Evolutionary conservation across 2,113 vertebrate genomes (phyloP), one percentile per base, ranked within the genome.

Genomic region (Tetrao urogallus): DNA sequence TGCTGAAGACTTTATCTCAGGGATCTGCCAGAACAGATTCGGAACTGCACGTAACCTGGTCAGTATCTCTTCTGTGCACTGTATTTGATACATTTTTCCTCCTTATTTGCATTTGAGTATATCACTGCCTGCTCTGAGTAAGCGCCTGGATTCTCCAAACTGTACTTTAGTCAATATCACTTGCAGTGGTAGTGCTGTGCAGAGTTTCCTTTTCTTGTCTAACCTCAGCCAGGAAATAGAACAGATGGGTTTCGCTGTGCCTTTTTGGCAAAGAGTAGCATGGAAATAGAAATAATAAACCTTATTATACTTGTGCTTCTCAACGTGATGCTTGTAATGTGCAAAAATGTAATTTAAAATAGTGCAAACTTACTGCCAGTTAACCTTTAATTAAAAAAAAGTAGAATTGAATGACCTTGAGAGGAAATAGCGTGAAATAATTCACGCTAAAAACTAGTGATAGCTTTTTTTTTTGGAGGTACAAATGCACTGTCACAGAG

Each of bases 221-320:
- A 85, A 95, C 92, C 89, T 93, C 66, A 73, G 86, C 80, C 13
- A 90, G 95, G 89, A 89, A 96, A 92, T 70, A 94, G 74, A 90
- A 87, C 96, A 96, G 94, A 96, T 95, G 95, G 94, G 58, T 79
- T 94, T 96, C 86, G 73, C 86, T 40, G 18, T 82, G 86, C 14
- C 70, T 82, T 96, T 94, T 82, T 96, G 95, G 95, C 95, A 93
- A 87, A 64, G 67, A 93, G 16, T 63, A 87, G 71, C 91, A 93
- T 42, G 84, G 79, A 94, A 96, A 87, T 94, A 90, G 95, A 96
- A 93, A 87, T 58, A 74, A 40, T 93, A 70, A 94, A 90, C 89
- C 81, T 94, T 85, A 87, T 93, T 95, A 86, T 87, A 90, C 92
- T 92, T 84, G 84, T 94, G 89, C 89, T 79, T 84, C 96, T 89